phyloP scores from a whole-genome alignment of 1,140 invertebrate genomes.

The Phocides pigmalion region DNA sequence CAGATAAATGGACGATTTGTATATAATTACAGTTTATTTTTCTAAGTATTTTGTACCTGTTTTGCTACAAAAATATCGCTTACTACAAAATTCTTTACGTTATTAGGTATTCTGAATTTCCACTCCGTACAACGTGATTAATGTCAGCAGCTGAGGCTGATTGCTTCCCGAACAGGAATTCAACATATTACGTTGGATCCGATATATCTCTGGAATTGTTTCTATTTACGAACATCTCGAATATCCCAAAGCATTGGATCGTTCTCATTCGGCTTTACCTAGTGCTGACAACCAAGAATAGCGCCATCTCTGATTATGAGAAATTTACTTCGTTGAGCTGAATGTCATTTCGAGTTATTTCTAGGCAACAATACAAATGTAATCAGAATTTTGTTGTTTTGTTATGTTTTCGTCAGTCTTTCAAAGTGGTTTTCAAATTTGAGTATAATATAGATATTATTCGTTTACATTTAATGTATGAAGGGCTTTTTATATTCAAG shows the following conservation, averaged over 20 bases:
- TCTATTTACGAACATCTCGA: not conserved
- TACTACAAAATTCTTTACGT: not conserved
- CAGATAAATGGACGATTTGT: no score
- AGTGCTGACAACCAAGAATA: not conserved
- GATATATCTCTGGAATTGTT: not conserved
- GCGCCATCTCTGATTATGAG: not conserved
- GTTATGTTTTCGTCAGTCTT: no score
- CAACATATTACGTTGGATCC: constrained; percentile 1
- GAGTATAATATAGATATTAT: no score
- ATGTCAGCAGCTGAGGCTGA: constrained; percentile 3
- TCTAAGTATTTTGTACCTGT: no score
- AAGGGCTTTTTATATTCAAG: no score
- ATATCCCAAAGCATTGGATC: not conserved
- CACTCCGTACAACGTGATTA: not conserved
- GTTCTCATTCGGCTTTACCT: not conserved
- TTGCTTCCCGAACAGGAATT: constrained; percentile 3
- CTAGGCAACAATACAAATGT: no score
- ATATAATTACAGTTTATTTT: no score
- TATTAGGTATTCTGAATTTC: not conserved
- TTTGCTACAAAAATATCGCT: no score
- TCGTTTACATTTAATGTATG: no score
- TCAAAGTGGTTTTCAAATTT: no score
- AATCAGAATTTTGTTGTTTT: no score
- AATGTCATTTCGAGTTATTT: not conserved
- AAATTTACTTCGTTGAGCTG: not conserved